Conservation (phyloP, 1,140 invertebrate species). For the Drosophila tsacasi region DNA sequence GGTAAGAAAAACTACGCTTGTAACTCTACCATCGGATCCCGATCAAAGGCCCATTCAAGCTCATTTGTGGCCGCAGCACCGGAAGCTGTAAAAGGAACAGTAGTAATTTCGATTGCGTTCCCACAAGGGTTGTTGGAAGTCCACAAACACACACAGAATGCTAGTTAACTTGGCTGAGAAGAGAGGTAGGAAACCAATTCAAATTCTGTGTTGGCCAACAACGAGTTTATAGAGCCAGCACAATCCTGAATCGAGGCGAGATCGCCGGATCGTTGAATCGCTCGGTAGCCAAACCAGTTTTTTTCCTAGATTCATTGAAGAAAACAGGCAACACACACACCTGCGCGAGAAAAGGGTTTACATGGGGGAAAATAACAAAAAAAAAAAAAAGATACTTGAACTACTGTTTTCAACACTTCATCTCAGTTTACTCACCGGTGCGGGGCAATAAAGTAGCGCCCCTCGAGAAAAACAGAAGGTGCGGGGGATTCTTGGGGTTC, state of each 20-base stretch:
- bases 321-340: conserved; percentile 69
- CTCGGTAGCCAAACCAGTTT: conserved; percentile 70
- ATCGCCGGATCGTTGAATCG: conserved; percentile 44
- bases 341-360: conserved; percentile 60
- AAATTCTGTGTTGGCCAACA: conserved; percentile 49
- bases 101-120: conserved; percentile 74
- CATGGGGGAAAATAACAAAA: conserved; percentile 35
- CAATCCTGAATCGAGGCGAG: conserved; percentile 54
- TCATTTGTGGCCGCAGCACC: conserved; percentile 60
- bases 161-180: conserved; percentile 25
- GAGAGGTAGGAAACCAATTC: conserved; percentile 44
- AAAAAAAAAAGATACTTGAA: conserved; percentile 68
- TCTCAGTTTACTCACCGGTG: conserved; percentile 64
- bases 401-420: conserved; percentile 82
- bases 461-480: conserved; percentile 39
- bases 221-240: conserved; percentile 50
- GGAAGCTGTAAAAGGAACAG: conserved; percentile 75
- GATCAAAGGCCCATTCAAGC: conserved; percentile 56
- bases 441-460: conserved; percentile 78
- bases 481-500: conserved; percentile 24
- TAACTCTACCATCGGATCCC: conserved; percentile 26
- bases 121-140: conserved; percentile 65
- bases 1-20: conserved; percentile 6
- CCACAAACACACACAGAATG: conserved; percentile 9
- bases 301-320: conserved; percentile 79